Percentiles rank a stretch among this genome's conserved stretches.
Conservation (phyloP, 2,888 invertebrate species). For the Malthinus seriepunctatus region DNA sequence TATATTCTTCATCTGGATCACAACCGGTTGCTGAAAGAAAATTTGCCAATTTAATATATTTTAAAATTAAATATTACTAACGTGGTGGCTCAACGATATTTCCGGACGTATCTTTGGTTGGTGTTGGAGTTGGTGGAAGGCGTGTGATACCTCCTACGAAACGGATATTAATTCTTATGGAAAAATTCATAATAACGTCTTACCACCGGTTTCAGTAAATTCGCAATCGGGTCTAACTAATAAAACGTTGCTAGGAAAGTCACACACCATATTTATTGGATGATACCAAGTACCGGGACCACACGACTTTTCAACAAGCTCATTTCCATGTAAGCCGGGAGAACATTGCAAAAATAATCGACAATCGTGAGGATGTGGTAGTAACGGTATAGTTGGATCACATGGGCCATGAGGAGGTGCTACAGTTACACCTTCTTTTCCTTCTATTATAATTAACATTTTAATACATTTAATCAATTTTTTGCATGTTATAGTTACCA, state of each 20-base stretch:
- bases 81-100: background rate
- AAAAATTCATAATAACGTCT: background rate
- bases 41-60: no score
- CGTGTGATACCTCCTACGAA: no score
- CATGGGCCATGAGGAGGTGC: slow-evolving; percentile 39
- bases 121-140: background rate
- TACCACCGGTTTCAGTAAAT: slow-evolving; percentile 16
- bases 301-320: slow-evolving; percentile 66
- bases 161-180: no score
- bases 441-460: background rate
- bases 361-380: slow-evolving; percentile 68
- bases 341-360: slow-evolving; percentile 71
- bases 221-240: slow-evolving; percentile 65
- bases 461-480: no score
- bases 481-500: slow-evolving; percentile 38
- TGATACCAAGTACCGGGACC: slow-evolving; percentile 69
- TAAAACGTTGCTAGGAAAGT: slow-evolving; percentile 57
- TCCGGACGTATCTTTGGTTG: background rate
- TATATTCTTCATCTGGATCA: slow-evolving; percentile 60
- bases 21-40: slow-evolving; percentile 32
- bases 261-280: slow-evolving; percentile 60
- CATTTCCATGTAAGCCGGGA: slow-evolving; percentile 47
- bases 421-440: background rate
- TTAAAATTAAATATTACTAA: background rate
- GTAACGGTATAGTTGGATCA: slow-evolving; percentile 59